Conservation (phyloP, 1,140 invertebrate genomes). For the Battus philenor region DNA sequence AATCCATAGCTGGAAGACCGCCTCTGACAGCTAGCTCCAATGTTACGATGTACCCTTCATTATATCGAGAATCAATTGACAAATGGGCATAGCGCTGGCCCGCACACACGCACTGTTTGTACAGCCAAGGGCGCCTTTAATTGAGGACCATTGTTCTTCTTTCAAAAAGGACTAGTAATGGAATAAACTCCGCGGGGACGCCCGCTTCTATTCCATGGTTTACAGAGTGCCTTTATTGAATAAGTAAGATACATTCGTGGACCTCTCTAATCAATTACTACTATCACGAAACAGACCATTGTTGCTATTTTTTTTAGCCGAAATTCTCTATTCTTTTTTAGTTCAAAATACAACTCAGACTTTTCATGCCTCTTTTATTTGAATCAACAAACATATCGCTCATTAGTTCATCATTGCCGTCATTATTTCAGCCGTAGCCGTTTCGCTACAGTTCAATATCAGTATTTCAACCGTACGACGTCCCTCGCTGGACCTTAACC, state of each 20-base stretch:
- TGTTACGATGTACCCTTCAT: slow-evolving; percentile 70
- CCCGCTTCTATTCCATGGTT: slow-evolving; percentile 9
- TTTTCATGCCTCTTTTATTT: not conserved
- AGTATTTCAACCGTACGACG: no score
- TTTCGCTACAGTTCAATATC: not conserved
- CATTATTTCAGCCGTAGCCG: not conserved
- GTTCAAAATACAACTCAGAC: no score
- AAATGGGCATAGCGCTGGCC: slow-evolving; percentile 46
- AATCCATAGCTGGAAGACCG: slow-evolving; percentile 53
- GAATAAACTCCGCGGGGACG: slow-evolving; percentile 10
- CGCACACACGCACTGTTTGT: slow-evolving; percentile 25
- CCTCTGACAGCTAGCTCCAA: slow-evolving; percentile 55
- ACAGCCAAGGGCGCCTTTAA: slow-evolving; percentile 14
- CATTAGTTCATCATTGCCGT: not conserved
- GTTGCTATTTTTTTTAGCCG: slow-evolving; percentile 1
- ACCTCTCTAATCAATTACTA: slow-evolving; percentile 9
- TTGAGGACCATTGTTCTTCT: slow-evolving; percentile 15
- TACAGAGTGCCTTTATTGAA: slow-evolving; percentile 13
- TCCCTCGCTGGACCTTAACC: no score
- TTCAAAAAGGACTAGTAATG: slow-evolving; percentile 4
- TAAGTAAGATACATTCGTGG: slow-evolving; percentile 2
- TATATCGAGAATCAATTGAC: slow-evolving; percentile 73
- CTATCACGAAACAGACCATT: not conserved
- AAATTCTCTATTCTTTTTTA: no score
- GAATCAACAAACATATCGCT: not conserved